These are phyloP conservation scores for Andrena bicolor DNA, from an alignment of 2,888 invertebrate genomes.

Conservation along the genomic window DNA sequence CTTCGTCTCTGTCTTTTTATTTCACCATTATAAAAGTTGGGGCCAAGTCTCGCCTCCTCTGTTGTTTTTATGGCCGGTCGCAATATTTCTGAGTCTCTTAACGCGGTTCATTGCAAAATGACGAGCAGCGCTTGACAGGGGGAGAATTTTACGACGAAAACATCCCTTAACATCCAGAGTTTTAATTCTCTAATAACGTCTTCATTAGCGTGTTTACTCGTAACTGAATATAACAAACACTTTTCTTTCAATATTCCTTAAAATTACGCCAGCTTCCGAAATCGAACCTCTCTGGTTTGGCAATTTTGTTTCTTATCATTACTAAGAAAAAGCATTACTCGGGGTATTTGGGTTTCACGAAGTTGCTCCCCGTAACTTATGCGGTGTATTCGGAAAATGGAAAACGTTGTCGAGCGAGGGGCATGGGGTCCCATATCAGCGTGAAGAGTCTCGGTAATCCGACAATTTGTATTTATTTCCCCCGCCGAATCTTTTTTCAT, in stretches of 20 bases:
- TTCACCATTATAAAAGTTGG: slow-evolving; percentile 77
- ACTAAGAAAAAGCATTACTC: slow-evolving; percentile 26
- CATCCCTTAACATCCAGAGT: neutral
- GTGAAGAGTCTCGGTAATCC: slow-evolving; percentile 82
- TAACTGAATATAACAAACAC: neutral
- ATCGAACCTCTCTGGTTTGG: neutral
- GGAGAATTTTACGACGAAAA: slow-evolving; percentile 24
- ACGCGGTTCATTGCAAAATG: slow-evolving; percentile 56
- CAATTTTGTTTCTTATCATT: neutral
- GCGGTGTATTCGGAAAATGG: slow-evolving; percentile 77
- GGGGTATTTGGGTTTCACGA: slow-evolving; percentile 61
- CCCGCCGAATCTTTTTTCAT: slow-evolving; percentile 73
- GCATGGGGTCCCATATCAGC: slow-evolving; percentile 74
- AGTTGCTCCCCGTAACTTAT: slow-evolving; percentile 72
- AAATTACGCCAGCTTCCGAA: neutral
- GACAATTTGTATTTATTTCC: slow-evolving; percentile 85
- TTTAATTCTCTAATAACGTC: neutral
- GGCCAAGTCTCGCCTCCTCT: slow-evolving; percentile 59
- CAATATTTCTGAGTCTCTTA: slow-evolving; percentile 76
- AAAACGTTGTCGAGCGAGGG: slow-evolving; percentile 75
- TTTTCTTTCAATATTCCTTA: neutral
- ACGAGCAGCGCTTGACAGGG: slow-evolving; percentile 4
- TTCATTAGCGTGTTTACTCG: neutral
- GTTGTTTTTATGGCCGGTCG: slow-evolving; percentile 63
- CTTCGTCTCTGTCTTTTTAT: slow-evolving; percentile 75